Conservation (phyloP, 1,140 invertebrate genomes). For the Teleogryllus occipitalis region DNA sequence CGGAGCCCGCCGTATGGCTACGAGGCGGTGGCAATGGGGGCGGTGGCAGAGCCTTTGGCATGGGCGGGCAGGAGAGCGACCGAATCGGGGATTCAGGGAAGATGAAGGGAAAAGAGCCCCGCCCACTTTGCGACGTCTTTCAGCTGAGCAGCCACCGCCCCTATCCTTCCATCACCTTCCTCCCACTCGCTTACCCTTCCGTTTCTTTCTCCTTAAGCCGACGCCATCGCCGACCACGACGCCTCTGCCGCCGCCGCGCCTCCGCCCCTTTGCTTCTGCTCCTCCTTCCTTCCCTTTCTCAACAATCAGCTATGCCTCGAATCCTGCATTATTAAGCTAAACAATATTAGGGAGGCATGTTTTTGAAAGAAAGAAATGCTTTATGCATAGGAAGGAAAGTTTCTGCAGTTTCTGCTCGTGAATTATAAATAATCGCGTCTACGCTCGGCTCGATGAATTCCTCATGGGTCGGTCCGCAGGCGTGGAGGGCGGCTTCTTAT, state of each 20-base stretch:
- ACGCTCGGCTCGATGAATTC: neutral
- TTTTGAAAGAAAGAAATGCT: conserved; percentile 1
- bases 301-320: neutral
- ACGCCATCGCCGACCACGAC: neutral
- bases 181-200: neutral
- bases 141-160: neutral
- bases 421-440: neutral
- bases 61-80: neutral
- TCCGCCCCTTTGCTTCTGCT: no score
- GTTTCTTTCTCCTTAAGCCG: neutral
- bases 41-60: no score
- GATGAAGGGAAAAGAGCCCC: conserved; percentile 3
- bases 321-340: neutral
- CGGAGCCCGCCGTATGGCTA: no score
- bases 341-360: conserved; percentile 1
- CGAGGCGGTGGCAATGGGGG: no score
- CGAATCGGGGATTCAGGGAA: neutral
- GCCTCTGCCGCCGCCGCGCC: neutral
- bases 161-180: neutral
- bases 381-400: neutral
- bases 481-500: neutral
- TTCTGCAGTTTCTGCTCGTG: neutral
- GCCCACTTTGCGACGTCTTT: neutral
- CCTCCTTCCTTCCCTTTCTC: neutral
- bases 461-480: neutral